phyloP scores from a whole-genome alignment of 2,113 vertebrate genomes.

The Tenebrosternarchus preto region DNA sequence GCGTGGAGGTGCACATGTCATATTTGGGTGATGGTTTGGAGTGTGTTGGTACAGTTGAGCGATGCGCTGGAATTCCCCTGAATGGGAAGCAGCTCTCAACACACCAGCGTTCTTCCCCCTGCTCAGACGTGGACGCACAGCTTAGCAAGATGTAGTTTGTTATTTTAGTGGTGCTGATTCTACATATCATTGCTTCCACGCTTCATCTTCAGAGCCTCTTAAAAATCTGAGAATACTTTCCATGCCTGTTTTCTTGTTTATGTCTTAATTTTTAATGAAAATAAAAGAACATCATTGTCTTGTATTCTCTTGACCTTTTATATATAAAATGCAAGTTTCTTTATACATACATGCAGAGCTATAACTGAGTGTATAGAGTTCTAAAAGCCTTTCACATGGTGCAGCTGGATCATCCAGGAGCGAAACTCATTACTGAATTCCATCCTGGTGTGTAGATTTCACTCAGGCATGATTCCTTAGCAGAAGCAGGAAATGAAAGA shows the following conservation, averaged over 20 bases:
- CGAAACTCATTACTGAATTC: not conserved
- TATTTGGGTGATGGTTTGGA: constrained; percentile 56
- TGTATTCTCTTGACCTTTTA: not conserved
- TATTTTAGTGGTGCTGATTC: not conserved
- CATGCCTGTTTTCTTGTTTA: not conserved
- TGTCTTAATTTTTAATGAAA: not conserved
- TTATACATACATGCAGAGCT: too few species aligned
- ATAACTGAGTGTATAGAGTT: too few species aligned
- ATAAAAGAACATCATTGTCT: not conserved
- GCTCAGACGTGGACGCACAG: constrained; percentile 1
- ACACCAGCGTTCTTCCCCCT: constrained; percentile 38
- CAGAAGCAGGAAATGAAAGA: constrained; percentile 5
- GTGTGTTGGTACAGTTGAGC: constrained; percentile 66
- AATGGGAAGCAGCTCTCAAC: constrained; percentile 45
- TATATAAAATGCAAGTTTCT: too few species aligned
- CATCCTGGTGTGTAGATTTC: constrained; percentile 5
- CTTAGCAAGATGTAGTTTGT: not conserved
- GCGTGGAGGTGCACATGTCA: constrained; percentile 62
- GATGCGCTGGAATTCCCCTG: constrained; percentile 60
- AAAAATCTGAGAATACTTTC: not conserved
- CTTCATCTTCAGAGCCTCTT: not conserved
- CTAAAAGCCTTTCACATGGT: not conserved
- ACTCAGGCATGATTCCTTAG: constrained; percentile 11
- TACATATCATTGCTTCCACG: constrained; percentile 2
- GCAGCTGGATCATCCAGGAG: not conserved